phyloP scores from a whole-genome alignment of 2,797 vertebrate species.

The Phoeniculus purpureus region DNA sequence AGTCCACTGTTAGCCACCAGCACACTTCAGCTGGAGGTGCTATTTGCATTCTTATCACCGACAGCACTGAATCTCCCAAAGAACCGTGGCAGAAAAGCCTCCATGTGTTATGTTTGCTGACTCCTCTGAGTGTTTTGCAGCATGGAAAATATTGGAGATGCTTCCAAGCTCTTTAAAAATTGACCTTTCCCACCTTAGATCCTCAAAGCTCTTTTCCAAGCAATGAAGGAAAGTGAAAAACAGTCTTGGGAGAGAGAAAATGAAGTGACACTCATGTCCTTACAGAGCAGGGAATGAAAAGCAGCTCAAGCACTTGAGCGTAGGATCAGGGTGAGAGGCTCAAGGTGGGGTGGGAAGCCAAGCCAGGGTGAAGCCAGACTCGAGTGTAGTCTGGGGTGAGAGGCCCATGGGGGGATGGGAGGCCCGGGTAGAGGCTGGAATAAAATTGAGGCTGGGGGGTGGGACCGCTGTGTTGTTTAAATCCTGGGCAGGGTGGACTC shows the following conservation, averaged over 20 bases:
- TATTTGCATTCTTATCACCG: conserved; percentile 2
- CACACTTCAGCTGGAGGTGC: neutral
- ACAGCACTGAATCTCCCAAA: neutral
- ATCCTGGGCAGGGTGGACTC: too few relatives aligned
- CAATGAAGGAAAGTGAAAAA: neutral
- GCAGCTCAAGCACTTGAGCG: neutral
- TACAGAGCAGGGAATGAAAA: neutral
- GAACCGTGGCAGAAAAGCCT: neutral
- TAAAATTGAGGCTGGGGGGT: too few relatives aligned
- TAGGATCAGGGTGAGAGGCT: too few relatives aligned
- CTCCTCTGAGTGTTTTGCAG: neutral
- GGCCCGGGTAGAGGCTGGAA: too few relatives aligned
- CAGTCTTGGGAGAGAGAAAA: neutral
- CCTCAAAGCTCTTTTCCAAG: conserved; percentile 11
- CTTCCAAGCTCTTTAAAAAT: neutral
- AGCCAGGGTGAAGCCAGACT: too few relatives aligned
- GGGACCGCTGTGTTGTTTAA: too few relatives aligned
- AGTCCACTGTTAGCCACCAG: conserved; percentile 25
- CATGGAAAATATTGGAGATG: neutral
- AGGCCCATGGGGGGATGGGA: too few relatives aligned
- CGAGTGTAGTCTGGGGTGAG: too few relatives aligned
- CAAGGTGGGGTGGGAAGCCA: too few relatives aligned
- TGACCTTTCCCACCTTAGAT: neutral
- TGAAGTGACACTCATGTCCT: neutral
- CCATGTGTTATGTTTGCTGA: neutral